Evolutionary conservation across 2,113 vertebrate genomes (phyloP), one percentile per base, ranked within the genome.

Genomic region (Apeltes quadracus): DNA sequence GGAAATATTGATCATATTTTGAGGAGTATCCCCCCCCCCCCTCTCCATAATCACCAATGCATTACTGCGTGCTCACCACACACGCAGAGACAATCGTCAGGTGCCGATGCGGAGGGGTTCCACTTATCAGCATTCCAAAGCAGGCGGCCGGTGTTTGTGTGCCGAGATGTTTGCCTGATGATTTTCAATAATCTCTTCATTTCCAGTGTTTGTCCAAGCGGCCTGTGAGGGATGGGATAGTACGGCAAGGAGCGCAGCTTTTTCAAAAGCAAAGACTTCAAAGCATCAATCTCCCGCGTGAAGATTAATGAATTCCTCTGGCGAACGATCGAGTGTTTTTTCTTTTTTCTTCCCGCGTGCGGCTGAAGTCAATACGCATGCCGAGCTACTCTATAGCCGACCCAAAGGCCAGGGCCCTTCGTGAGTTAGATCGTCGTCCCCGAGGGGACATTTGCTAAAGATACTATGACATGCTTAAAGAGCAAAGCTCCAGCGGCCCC

Each of bases 111-210:
- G 74, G 51, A 72, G 54, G 67, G 62, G 55, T 72, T 64, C 13
- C 75, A 85, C 81, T 90, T 90, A 92, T 89, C 91, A 87, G 88
- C 76, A 72, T 87, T 84, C 78, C 79, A 69, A 78, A 86, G 77
- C 79, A 89, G 81, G 53, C 83, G 71, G 86, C 61, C 76, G 76
- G 89, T 73, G 78, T 88, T 58, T 70, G 85, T 27, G 71, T 48
- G 85, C 90, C 83, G 86, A 87, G 89, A 90, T 87, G 84, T 90
- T 88, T 83, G 87, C 84, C 86, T 88, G 87, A 89, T 91, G 87
- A 92, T 90, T 87, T 87, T 38, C 84, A 84, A 81, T 92, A 88
- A 91, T 91, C 88, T 91, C 90, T 91, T 89, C 91, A 91, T 90
- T 89, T 81, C 75, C 64, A 59, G 66, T 84, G 89, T 91, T 92